A percentile compares a stretch with the other conserved stretches of the same genome.
phyloP scores from a whole-genome alignment of 2,113 vertebrate species.

The Megaleporinus macrocephalus region DNA sequence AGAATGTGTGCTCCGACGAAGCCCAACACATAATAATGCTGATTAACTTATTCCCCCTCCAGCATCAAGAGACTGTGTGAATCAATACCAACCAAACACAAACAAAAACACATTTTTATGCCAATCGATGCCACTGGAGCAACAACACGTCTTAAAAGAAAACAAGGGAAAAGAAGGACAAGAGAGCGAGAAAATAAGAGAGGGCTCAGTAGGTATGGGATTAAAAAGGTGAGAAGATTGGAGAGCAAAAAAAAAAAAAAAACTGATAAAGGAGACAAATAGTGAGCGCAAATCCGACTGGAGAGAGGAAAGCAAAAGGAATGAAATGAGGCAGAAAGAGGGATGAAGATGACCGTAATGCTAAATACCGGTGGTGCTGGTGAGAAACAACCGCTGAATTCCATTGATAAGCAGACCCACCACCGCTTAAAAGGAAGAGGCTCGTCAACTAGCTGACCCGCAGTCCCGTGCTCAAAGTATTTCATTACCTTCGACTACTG shows the following conservation, averaged over 20 bases:
- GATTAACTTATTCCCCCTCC: conserved; percentile 48
- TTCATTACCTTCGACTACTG: conserved; percentile 34
- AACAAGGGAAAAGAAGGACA: conserved; percentile 16
- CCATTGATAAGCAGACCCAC: conserved; percentile 32
- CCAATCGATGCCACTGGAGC: conserved; percentile 44
- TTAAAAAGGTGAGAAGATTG: conserved; percentile 27
- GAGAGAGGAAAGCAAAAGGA: background rate
- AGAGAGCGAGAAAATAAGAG: background rate
- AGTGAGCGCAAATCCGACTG: conserved; percentile 18
- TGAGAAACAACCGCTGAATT: conserved; percentile 21
- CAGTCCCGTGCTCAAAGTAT: conserved; percentile 26
- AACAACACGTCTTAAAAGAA: conserved; percentile 23
- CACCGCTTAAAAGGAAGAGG: conserved; percentile 40
- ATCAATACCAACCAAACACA: conserved; percentile 48
- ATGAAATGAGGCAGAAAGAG: background rate
- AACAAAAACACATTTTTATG: conserved; percentile 50
- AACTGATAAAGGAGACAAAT: conserved; percentile 10
- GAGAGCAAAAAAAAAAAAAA: too few relatives aligned
- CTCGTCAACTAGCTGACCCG: conserved; percentile 25
- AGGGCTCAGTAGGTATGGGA: background rate
- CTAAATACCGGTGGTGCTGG: conserved; percentile 13
- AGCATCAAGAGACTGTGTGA: conserved; percentile 18
- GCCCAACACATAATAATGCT: conserved; percentile 40
- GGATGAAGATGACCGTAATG: conserved; percentile 7
- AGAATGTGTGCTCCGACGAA: conserved; percentile 11